A percentile compares a stretch with the other conserved stretches of the same genome.
These are phyloP conservation scores for Aphis gossypii DNA, from an alignment of 1,140 invertebrate species.

Conservation along the genomic window DNA sequence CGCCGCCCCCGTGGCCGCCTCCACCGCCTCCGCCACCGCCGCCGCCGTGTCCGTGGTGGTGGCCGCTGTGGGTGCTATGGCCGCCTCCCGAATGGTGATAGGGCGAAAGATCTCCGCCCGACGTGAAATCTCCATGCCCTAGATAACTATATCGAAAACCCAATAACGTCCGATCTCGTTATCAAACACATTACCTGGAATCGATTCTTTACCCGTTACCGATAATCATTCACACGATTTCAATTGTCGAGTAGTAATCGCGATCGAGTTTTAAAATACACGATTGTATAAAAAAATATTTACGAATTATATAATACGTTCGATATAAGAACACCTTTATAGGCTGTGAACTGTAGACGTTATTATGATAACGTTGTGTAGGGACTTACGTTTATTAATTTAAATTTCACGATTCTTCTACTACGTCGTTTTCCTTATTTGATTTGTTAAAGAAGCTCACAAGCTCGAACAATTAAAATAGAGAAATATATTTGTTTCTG, in stretches of 20 bases:
- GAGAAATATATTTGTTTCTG: background rate
- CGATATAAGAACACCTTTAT: background rate
- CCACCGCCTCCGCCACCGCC: constrained; percentile 58
- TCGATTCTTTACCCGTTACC: background rate
- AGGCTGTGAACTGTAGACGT: background rate
- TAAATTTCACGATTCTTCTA: background rate
- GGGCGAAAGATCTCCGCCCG: background rate
- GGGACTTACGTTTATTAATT: background rate
- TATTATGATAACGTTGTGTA: background rate
- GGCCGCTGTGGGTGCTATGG: constrained; percentile 44
- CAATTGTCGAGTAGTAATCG: background rate
- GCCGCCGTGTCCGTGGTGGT: background rate
- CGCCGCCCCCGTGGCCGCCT: constrained; percentile 51
- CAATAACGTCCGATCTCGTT: background rate
- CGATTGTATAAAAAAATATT: background rate
- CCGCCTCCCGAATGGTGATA: constrained; percentile 24
- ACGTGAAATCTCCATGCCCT: constrained; percentile 47
- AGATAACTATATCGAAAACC: constrained; percentile 20
- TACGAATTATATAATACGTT: background rate
- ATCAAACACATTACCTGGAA: background rate
- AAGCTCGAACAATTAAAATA: background rate
- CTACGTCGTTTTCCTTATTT: background rate
- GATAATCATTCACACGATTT: background rate
- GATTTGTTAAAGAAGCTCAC: background rate
- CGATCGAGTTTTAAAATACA: background rate